Evolutionary conservation across 2,113 vertebrate genomes (phyloP).

Genomic region (Passerina amoena): DNA sequence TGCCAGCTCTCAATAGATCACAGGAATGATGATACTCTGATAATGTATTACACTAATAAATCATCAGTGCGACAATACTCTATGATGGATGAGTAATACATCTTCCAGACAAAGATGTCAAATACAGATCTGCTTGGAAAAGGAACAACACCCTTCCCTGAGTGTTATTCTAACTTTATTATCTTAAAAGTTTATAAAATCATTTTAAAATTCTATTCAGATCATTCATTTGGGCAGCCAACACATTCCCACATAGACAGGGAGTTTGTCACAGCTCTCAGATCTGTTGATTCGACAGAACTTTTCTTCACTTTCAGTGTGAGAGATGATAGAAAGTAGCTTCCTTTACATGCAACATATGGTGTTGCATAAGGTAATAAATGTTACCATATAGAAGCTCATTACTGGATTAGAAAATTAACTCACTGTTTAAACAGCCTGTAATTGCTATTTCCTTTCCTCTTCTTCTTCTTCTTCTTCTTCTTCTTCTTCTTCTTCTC

Average conservation of each 20-base stretch:
- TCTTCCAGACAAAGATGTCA: constrained; percentile 69
- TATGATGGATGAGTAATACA: constrained; percentile 71
- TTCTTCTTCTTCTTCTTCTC: not conserved
- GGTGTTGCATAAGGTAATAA: constrained; percentile 32
- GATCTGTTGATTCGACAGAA: constrained; percentile 4
- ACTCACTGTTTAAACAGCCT: not conserved
- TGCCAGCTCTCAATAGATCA: constrained; percentile 63
- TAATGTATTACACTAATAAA: constrained; percentile 74
- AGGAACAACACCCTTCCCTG: not conserved
- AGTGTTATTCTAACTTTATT: constrained; percentile 22
- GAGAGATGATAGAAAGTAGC: constrained; percentile 1
- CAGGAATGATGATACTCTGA: constrained; percentile 44
- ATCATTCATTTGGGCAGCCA: constrained; percentile 34
- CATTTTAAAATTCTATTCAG: not conserved
- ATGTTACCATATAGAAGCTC: not conserved
- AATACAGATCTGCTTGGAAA: constrained; percentile 39
- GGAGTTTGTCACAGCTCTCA: not conserved
- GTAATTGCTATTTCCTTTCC: not conserved
- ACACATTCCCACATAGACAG: constrained; percentile 4
- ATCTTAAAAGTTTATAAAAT: constrained; percentile 40
- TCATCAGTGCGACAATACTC: constrained; percentile 47
- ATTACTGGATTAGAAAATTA: not conserved
- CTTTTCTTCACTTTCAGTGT: constrained; percentile 1
- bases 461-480: not conserved
- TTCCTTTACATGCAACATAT: constrained; percentile 45